These are phyloP conservation scores for Periophthalmus modestus DNA, from an alignment of 2,113 vertebrate genomes.

Conservation along the genomic window DNA sequence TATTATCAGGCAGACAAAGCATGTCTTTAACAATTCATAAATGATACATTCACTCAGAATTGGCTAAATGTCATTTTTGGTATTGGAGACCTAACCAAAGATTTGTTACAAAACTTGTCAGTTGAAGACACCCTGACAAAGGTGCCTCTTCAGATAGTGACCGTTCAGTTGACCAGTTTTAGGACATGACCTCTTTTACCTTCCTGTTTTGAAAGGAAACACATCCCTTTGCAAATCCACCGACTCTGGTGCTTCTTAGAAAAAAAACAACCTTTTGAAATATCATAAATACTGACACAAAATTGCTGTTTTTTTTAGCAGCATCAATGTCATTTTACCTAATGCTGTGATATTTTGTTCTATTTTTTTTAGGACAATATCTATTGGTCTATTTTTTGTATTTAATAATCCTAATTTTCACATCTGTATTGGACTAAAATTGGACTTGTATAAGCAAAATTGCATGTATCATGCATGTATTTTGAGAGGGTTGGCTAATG, in stretches of 20 bases:
- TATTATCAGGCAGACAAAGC: not conserved
- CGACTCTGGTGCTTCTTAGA: not conserved
- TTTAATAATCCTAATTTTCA: not conserved
- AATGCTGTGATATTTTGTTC: not conserved
- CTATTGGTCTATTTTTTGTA: not conserved
- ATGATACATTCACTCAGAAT: not conserved
- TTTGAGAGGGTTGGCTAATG: not conserved
- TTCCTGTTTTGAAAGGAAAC: slow-evolving; percentile 8
- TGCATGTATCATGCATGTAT: not conserved
- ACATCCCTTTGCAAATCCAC: not conserved
- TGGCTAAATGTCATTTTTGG: not conserved
- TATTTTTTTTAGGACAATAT: not conserved
- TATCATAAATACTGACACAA: not conserved
- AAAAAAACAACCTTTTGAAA: not conserved
- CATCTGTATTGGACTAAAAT: not conserved
- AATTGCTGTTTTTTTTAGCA: not conserved
- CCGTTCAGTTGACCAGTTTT: not conserved
- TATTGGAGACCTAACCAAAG: not conserved
- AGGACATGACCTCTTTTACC: slow-evolving; percentile 1
- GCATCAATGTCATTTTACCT: not conserved
- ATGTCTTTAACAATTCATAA: not conserved
- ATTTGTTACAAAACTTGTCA: not conserved
- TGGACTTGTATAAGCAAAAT: no score
- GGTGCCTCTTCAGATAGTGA: slow-evolving; percentile 10
- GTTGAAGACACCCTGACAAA: not conserved